These are phyloP conservation scores for Oophaga pumilio DNA, from an alignment of 2,113 vertebrate species.

Conservation along the genomic window DNA sequence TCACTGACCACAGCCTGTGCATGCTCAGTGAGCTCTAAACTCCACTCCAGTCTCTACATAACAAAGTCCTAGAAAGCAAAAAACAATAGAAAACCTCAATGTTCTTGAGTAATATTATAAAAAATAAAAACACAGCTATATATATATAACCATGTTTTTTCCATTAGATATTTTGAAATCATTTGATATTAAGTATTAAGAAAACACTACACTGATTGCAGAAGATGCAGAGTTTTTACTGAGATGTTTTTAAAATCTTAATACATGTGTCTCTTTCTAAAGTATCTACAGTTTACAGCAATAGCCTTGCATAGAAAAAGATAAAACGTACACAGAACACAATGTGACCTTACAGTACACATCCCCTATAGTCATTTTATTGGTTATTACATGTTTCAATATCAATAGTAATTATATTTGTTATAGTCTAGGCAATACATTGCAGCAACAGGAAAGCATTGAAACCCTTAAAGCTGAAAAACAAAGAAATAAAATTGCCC, in stretches of 20 bases:
- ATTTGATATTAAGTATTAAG: no score
- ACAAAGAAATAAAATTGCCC: slow-evolving; percentile 16
- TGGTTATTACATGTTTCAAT: slow-evolving; percentile 27
- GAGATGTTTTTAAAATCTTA: not conserved
- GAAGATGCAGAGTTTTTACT: not conserved
- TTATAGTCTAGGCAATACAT: slow-evolving; percentile 21
- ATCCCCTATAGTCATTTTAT: slow-evolving; percentile 38
- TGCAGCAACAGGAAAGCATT: not conserved
- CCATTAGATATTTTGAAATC: no score
- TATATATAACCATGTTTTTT: no score
- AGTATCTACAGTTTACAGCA: not conserved
- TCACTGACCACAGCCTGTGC: no score
- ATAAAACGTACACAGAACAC: not conserved
- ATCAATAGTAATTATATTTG: slow-evolving; percentile 55
- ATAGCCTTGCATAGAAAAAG: not conserved
- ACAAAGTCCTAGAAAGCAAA: no score
- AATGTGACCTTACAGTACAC: not conserved
- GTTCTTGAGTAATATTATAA: no score
- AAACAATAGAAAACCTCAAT: no score
- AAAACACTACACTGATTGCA: no score
- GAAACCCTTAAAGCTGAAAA: not conserved
- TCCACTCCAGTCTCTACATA: no score
- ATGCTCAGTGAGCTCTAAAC: no score
- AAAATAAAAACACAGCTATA: no score
- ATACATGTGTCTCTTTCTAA: not conserved